Percentiles rank a stretch among this genome's conserved stretches.
Conservation (phyloP, 2,888 invertebrate species). For the Slavum lentiscoides region DNA sequence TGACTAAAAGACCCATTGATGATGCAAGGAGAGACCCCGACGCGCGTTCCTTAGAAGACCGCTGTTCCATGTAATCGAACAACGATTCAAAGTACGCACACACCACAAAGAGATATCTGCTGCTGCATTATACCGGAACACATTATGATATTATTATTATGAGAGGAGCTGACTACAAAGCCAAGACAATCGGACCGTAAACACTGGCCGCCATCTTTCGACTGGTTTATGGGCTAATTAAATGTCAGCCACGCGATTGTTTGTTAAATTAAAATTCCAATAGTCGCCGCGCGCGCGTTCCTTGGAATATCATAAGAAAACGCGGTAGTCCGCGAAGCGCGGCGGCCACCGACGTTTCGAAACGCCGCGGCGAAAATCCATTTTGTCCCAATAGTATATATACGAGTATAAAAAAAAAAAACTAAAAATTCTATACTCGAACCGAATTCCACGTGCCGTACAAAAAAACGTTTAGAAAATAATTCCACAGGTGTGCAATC, state of each 20-base stretch:
- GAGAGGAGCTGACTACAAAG: slow-evolving; percentile 47
- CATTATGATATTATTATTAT: slow-evolving; percentile 51
- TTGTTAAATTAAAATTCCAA: slow-evolving; percentile 15
- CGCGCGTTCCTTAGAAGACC: slow-evolving; percentile 48
- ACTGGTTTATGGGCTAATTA: slow-evolving; percentile 46
- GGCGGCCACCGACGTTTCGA: too few relatives aligned
- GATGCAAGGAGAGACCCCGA: slow-evolving; percentile 40
- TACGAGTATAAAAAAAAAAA: too few relatives aligned
- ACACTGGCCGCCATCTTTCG: slow-evolving; percentile 44
- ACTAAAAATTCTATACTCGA: too few relatives aligned
- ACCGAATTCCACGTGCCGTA: too few relatives aligned
- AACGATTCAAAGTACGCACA: slow-evolving; percentile 53
- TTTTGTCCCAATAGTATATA: too few relatives aligned
- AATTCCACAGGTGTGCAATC: too few relatives aligned
- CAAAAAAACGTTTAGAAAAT: too few relatives aligned
- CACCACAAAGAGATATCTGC: slow-evolving; percentile 43
- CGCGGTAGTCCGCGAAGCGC: too few relatives aligned
- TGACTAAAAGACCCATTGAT: slow-evolving; percentile 49
- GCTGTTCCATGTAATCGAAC: slow-evolving; percentile 53
- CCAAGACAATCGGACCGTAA: slow-evolving; percentile 50
- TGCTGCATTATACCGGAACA: slow-evolving; percentile 49
- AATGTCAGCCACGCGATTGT: slow-evolving; percentile 1
- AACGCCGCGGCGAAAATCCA: too few relatives aligned
- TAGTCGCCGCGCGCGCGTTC: not conserved
- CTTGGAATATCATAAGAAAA: not conserved